Conservation (phyloP, 2,113 vertebrate species). For the Lethenteron camtschaticum region DNA sequence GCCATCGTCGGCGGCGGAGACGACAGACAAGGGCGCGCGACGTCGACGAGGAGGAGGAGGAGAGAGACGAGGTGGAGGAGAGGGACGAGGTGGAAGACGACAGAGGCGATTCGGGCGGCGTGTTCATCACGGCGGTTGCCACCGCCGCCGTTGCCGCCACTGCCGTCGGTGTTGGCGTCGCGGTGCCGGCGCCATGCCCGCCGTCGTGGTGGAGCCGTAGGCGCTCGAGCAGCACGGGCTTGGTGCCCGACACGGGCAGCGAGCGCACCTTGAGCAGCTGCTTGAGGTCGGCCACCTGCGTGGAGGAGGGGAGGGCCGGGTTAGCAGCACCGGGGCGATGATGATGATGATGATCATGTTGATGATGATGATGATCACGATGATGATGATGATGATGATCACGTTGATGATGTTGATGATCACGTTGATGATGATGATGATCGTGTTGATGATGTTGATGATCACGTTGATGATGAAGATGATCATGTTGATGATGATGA, state of each 20-base stretch:
- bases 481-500: too few relatives aligned
- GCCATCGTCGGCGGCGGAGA: too few relatives aligned
- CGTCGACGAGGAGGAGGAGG: not conserved
- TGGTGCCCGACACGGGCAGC: constrained; percentile 1
- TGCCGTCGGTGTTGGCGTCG: not conserved
- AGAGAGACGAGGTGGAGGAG: not conserved
- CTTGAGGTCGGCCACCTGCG: constrained; percentile 1
- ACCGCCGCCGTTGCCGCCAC: too few relatives aligned
- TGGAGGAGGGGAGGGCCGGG: too few relatives aligned
- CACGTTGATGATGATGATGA: too few relatives aligned
- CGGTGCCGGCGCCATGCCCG: not conserved
- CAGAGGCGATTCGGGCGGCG: not conserved
- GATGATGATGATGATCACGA: too few relatives aligned
- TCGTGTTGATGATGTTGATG: too few relatives aligned
- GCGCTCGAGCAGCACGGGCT: constrained; percentile 2
- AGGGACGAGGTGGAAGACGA: not conserved
- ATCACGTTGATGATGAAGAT: too few relatives aligned
- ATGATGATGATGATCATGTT: too few relatives aligned
- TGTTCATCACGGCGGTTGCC: not conserved
- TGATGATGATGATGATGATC: too few relatives aligned
- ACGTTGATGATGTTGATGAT: too few relatives aligned
- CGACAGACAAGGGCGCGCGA: not conserved
- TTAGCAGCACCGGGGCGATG: too few relatives aligned
- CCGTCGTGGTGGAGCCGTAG: not conserved
- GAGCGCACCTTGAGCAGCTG: constrained; percentile 1